Conservation (phyloP, 1,140 invertebrate species). For the Drosophila takahashii region DNA sequence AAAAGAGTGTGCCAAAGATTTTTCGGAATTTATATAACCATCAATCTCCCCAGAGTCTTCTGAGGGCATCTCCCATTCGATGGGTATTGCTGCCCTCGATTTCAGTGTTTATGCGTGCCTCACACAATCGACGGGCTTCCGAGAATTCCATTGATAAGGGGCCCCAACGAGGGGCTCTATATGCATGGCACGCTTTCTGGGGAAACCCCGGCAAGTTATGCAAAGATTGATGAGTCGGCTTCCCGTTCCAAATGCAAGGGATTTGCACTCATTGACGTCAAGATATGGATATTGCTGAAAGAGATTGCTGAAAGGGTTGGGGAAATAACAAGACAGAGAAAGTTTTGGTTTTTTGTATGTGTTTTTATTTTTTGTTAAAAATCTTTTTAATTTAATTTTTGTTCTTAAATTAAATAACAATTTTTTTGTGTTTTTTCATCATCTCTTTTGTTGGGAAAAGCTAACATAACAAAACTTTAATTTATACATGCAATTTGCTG, state of each 20-base stretch:
- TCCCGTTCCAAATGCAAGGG: constrained; percentile 10
- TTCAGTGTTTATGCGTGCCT: background rate
- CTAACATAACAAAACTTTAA: constrained; percentile 83
- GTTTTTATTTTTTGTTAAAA: constrained; percentile 53
- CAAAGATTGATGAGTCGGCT: constrained; percentile 30
- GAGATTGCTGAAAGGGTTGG: constrained; percentile 17
- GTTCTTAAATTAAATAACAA: constrained; percentile 73
- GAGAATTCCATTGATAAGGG: constrained; percentile 40
- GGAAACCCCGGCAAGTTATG: constrained; percentile 33
- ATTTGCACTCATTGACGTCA: constrained; percentile 51
- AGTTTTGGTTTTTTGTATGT: constrained; percentile 24
- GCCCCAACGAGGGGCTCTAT: constrained; percentile 1
- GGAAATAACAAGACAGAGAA: constrained; percentile 31
- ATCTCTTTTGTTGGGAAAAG: constrained; percentile 47
- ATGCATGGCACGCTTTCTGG: constrained; percentile 18
- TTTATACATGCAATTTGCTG: constrained; percentile 57
- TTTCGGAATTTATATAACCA: background rate
- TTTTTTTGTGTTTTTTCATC: constrained; percentile 19
- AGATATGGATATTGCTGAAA: background rate
- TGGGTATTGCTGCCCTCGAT: background rate
- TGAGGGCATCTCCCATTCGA: background rate
- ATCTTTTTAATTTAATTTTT: constrained; percentile 57
- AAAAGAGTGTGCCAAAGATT: background rate
- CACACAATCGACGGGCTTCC: constrained; percentile 6
- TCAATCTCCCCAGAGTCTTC: background rate